These are phyloP conservation scores for Ispidina lecontei DNA, from an alignment of 2,797 vertebrate genomes.

Conservation along the genomic window DNA sequence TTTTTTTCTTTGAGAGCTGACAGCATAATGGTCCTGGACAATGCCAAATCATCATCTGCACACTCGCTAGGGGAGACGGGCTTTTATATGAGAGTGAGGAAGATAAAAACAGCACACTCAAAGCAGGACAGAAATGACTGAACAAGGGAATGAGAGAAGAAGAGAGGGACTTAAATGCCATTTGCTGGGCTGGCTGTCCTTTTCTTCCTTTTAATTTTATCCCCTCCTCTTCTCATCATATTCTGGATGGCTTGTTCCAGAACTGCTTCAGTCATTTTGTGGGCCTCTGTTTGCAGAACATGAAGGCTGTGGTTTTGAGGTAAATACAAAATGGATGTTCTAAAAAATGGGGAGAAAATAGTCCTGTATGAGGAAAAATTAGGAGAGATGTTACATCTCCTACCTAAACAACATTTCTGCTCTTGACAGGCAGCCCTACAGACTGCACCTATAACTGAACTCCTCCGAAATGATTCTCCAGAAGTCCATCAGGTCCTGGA, in stretches of 20 bases:
- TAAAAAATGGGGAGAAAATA: neutral
- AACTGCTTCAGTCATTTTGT: slow-evolving; percentile 1
- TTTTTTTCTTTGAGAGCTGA: slow-evolving; percentile 68
- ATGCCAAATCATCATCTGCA: slow-evolving; percentile 72
- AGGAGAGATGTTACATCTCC: neutral
- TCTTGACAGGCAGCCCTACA: neutral
- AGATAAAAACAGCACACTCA: slow-evolving; percentile 66
- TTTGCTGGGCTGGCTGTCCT: slow-evolving; percentile 44
- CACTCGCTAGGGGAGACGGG: slow-evolving; percentile 49
- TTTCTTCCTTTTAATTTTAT: slow-evolving; percentile 23
- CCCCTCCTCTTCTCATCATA: neutral
- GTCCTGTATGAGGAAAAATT: neutral
- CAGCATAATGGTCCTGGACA: slow-evolving; percentile 66
- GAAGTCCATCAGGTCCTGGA: neutral
- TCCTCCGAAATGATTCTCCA: neutral
- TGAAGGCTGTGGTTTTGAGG: neutral
- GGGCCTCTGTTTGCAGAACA: neutral
- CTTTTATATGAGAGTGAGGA: slow-evolving; percentile 62
- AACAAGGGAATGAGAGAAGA: slow-evolving; percentile 43
- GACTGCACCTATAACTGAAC: neutral
- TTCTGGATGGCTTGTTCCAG: slow-evolving; percentile 32
- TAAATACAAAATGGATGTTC: neutral
- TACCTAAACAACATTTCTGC: neutral
- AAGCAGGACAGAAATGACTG: slow-evolving; percentile 58
- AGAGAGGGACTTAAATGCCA: slow-evolving; percentile 55